Percentiles rank a stretch among this genome's conserved stretches.
Conservation (phyloP, 2,113 vertebrate species). For the Tachycineta bicolor region DNA sequence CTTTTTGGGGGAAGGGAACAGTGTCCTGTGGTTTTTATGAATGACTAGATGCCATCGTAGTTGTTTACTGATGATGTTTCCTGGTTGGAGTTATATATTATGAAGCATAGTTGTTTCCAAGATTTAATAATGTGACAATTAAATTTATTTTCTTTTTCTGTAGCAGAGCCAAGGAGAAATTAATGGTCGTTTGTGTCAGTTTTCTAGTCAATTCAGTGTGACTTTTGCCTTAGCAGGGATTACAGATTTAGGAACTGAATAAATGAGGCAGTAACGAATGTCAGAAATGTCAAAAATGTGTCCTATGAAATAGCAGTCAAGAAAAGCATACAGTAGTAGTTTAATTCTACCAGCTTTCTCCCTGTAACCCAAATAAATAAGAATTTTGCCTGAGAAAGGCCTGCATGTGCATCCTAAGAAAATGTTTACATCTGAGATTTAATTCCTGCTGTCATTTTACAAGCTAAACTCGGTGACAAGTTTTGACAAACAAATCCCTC, state of each 20-base stretch:
- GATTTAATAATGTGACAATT: constrained; percentile 26
- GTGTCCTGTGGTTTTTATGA: constrained; percentile 1
- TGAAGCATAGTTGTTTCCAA: background rate
- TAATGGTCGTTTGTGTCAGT: background rate
- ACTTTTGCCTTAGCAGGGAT: background rate
- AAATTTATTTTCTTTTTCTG: background rate
- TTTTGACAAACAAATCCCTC: background rate
- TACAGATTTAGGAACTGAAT: background rate
- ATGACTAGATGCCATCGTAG: constrained; percentile 21
- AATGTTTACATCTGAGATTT: background rate
- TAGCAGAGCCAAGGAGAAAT: background rate
- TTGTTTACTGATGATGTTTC: background rate
- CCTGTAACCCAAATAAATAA: background rate
- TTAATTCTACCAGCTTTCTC: background rate
- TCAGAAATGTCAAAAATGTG: background rate
- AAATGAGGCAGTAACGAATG: background rate
- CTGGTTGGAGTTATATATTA: background rate
- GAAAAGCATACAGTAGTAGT: background rate
- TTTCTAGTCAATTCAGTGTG: background rate
- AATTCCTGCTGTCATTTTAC: background rate
- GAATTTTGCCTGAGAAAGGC: background rate
- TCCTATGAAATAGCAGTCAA: background rate
- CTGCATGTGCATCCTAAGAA: background rate
- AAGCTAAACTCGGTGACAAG: background rate
- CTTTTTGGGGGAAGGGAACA: constrained; percentile 11